Evolutionary conservation across 2,797 vertebrate species (phyloP).

Genomic region (Melanotaenia nigrans): DNA sequence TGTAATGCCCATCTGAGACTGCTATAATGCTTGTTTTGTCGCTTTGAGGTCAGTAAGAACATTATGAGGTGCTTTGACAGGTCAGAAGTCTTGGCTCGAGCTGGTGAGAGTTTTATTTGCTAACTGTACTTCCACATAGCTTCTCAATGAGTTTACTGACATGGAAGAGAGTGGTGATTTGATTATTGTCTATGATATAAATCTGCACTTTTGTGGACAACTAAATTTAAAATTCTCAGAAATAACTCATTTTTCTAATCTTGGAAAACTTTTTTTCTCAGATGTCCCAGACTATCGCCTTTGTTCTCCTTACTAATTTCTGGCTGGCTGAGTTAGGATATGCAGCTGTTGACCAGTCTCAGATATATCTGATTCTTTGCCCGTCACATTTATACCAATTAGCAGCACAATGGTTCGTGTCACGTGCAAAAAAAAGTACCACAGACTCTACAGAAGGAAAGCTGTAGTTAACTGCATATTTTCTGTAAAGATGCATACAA

Average conservation of each 20-base stretch:
- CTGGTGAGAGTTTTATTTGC: slow-evolving; percentile 36
- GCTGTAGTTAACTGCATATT: too few species aligned
- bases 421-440: neutral
- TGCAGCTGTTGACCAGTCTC: too few species aligned
- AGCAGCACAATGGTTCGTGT: neutral
- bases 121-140: slow-evolving; percentile 27
- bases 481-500: neutral
- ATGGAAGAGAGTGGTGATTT: neutral
- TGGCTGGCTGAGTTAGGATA: too few species aligned
- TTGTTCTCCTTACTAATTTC: too few species aligned
- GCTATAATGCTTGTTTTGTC: slow-evolving; percentile 56
- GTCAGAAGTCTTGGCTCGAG: slow-evolving; percentile 57
- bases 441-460: neutral
- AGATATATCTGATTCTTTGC: neutral
- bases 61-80: slow-evolving; percentile 60
- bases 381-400: neutral
- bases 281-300: too few species aligned
- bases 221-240: slow-evolving; percentile 3
- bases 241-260: neutral
- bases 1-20: slow-evolving; percentile 55
- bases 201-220: neutral
- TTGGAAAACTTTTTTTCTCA: neutral
- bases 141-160: slow-evolving; percentile 25
- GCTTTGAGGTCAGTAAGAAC: slow-evolving; percentile 66
- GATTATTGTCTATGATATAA: too few species aligned